A percentile compares a stretch with the other conserved stretches of the same genome.
phyloP scores from a whole-genome alignment of 2,113 vertebrate genomes.

The Zeus faber region DNA sequence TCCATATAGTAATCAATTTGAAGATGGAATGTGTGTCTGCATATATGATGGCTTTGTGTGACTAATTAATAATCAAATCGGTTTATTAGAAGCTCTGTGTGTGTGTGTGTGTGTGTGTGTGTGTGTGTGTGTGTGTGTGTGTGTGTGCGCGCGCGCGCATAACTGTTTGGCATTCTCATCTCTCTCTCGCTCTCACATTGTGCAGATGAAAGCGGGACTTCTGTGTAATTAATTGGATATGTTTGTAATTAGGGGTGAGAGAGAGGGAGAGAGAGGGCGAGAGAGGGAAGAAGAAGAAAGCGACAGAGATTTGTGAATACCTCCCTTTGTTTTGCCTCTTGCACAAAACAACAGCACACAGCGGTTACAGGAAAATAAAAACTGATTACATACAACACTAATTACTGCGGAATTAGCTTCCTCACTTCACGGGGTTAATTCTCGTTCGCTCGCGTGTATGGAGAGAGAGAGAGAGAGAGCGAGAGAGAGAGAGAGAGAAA shows the following conservation, averaged over 20 bases:
- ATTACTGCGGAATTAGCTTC: slow-evolving; percentile 70
- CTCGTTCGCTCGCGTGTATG: slow-evolving; percentile 25
- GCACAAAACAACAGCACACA: slow-evolving; percentile 55
- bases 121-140: slow-evolving; percentile 43
- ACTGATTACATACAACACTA: slow-evolving; percentile 73
- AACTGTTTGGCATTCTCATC: slow-evolving; percentile 45
- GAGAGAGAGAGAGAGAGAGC: neutral
- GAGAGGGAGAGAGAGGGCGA: slow-evolving; percentile 15
- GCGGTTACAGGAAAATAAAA: slow-evolving; percentile 68
- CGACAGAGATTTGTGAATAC: slow-evolving; percentile 35
- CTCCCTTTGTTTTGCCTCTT: slow-evolving; percentile 70
- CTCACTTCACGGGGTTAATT: slow-evolving; percentile 68
- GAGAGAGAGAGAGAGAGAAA: neutral
- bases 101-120: slow-evolving; percentile 16
- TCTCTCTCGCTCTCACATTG: slow-evolving; percentile 28
- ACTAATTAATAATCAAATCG: slow-evolving; percentile 54
- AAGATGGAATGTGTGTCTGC: slow-evolving; percentile 11
- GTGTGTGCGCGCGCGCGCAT: slow-evolving; percentile 44
- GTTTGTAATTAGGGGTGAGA: slow-evolving; percentile 73
- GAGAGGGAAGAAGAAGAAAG: slow-evolving; percentile 39
- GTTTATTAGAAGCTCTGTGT: too few relatives aligned
- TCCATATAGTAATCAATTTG: too few relatives aligned
- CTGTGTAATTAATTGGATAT: slow-evolving; percentile 77
- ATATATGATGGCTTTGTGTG: slow-evolving; percentile 32
- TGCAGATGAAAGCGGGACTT: slow-evolving; percentile 61